Evolutionary conservation across 2,113 vertebrate genomes (phyloP).

Genomic region (Vulpes lagopus): DNA sequence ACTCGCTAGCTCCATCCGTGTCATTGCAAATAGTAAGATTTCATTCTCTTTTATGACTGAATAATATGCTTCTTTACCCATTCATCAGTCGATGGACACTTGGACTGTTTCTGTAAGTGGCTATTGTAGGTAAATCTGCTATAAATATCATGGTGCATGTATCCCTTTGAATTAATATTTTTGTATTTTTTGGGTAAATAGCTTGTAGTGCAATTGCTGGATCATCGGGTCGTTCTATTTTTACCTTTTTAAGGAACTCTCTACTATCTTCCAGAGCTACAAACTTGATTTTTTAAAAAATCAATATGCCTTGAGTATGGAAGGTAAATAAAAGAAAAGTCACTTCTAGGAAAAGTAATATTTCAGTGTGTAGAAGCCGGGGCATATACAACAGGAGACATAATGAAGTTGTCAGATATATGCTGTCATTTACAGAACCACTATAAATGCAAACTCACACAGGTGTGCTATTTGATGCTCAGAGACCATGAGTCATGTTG

Average conservation of each 20-base stretch:
- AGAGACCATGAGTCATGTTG: neutral
- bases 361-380: neutral
- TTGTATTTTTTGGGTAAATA: neutral
- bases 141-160: neutral
- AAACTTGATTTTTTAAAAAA: neutral
- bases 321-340: neutral
- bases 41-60: neutral
- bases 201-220: neutral
- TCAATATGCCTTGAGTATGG: neutral
- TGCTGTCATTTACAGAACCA: neutral
- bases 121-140: neutral
- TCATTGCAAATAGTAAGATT: neutral
- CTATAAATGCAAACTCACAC: neutral
- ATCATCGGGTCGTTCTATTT: neutral
- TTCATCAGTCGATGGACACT: neutral
- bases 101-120: neutral
- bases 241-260: neutral
- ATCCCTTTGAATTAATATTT: neutral
- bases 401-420: neutral
- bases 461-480: neutral
- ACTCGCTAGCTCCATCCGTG: neutral
- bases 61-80: neutral
- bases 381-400: neutral
- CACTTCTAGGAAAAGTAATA: slow-evolving; percentile 32
- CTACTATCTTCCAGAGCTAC: neutral